Conservation (phyloP, 2,888 invertebrate genomes). For the Graphium colonna region DNA sequence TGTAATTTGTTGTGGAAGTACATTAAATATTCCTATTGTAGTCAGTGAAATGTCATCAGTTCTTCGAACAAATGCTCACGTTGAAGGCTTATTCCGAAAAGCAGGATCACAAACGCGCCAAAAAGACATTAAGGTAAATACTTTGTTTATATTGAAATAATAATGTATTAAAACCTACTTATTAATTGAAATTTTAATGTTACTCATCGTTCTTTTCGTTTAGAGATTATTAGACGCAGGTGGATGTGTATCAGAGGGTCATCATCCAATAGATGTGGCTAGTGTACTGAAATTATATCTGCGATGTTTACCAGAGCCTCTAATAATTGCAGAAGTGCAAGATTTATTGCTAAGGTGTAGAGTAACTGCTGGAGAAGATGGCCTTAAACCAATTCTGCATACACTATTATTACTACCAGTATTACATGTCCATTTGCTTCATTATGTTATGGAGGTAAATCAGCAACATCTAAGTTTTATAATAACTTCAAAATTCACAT, state of each 20-base stretch:
- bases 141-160: no score
- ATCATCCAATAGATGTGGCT: constrained; percentile 91
- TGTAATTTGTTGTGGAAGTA: constrained; percentile 84
- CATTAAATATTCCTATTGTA: constrained; percentile 85
- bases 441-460: constrained; percentile 89
- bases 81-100: constrained; percentile 93
- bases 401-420: constrained; percentile 87
- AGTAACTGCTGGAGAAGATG: constrained; percentile 77
- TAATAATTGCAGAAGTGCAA: constrained; percentile 87
- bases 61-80: constrained; percentile 83
- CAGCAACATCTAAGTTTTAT: no score
- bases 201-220: constrained; percentile 26
- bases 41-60: constrained; percentile 86
- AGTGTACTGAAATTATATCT: constrained; percentile 92
- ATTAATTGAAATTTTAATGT: constrained; percentile 1
- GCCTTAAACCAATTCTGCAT: constrained; percentile 83
- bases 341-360: constrained; percentile 87
- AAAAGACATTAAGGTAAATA: constrained; percentile 86
- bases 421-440: constrained; percentile 87
- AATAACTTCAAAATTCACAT: no score
- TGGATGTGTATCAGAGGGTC: constrained; percentile 83
- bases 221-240: constrained; percentile 86
- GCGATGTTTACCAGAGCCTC: constrained; percentile 90
- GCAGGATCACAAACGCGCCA: constrained; percentile 91
- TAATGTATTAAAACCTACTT: no score